Conservation (phyloP, 2,113 vertebrate genomes). For the Actenoides hombroni region DNA sequence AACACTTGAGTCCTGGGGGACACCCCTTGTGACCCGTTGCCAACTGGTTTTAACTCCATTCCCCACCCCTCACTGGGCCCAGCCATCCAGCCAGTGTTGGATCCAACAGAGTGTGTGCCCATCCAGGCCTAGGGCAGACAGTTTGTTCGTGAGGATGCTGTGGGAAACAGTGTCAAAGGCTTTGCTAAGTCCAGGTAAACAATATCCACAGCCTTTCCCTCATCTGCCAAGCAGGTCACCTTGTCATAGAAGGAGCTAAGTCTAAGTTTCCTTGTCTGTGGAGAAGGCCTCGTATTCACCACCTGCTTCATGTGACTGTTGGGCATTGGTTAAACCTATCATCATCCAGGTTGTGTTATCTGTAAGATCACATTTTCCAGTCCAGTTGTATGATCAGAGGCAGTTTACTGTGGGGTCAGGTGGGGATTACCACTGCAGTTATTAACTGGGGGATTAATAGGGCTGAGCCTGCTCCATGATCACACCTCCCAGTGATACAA, state of each 20-base stretch:
- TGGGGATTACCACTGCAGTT: neutral
- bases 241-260: neutral
- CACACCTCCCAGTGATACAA: neutral
- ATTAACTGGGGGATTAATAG: neutral
- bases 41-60: no score
- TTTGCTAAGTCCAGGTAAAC: no score
- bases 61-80: no score
- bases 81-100: no score
- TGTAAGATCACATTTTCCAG: neutral
- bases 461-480: neutral
- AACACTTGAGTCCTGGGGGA: no score
- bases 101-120: no score
- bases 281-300: neutral
- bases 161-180: no score
- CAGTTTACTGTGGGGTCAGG: neutral
- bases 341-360: neutral
- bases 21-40: no score
- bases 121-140: no score
- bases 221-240: no score
- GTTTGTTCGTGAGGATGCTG: no score
- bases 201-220: no score
- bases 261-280: neutral
- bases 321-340: neutral
- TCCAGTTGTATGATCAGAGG: neutral
- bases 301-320: neutral